phyloP scores from a whole-genome alignment of 1,140 invertebrate genomes.

The Atta colombica region DNA sequence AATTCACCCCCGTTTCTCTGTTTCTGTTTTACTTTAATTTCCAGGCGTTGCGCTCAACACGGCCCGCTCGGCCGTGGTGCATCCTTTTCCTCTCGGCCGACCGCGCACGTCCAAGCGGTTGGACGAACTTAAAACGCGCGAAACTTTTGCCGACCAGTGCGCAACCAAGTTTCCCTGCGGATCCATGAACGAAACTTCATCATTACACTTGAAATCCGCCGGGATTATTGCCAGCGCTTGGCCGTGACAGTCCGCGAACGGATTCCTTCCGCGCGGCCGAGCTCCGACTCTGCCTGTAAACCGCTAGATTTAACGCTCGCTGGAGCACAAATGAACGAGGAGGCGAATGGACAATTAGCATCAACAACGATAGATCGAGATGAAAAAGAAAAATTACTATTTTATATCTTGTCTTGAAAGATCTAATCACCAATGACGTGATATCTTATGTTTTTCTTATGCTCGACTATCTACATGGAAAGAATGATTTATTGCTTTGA shows the following conservation, averaged over 20 bases:
- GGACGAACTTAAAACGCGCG: constrained; percentile 40
- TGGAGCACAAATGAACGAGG: constrained; percentile 22
- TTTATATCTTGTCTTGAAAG: neutral
- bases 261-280: constrained; percentile 45
- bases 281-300: constrained; percentile 7
- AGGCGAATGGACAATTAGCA: constrained; percentile 39
- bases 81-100: constrained; percentile 23
- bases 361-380: constrained; percentile 1
- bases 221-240: constrained; percentile 50
- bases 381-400: constrained; percentile 12
- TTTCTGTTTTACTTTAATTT: constrained; percentile 51
- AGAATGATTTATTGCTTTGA: too few relatives aligned
- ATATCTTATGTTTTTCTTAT: neutral
- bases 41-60: constrained; percentile 5
- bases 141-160: constrained; percentile 38
- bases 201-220: constrained; percentile 57
- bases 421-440: neutral
- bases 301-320: constrained; percentile 47
- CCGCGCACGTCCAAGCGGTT: constrained; percentile 39
- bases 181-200: constrained; percentile 63
- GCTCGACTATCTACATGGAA: too few relatives aligned
- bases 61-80: neutral
- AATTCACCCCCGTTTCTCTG: constrained; percentile 26
- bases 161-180: constrained; percentile 34
- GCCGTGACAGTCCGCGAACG: constrained; percentile 55